Conservation (phyloP, 1,140 invertebrate genomes). For the Phymastichus coffea region DNA sequence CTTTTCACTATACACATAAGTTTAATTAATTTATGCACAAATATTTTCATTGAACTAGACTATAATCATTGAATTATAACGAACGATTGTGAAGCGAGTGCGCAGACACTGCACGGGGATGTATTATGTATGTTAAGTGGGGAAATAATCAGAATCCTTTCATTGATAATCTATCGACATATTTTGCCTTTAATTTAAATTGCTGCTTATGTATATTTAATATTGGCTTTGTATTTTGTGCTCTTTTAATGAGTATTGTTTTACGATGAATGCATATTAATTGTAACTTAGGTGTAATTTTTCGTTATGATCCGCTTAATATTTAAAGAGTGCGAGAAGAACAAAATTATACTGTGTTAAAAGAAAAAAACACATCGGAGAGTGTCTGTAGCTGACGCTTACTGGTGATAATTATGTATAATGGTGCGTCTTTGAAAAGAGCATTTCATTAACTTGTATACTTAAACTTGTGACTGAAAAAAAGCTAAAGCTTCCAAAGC, state of each 20-base stretch:
- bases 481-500: slow-evolving; percentile 19
- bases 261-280: slow-evolving; percentile 14
- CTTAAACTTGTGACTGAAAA: slow-evolving; percentile 16
- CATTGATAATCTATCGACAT: background rate
- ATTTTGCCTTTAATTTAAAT: slow-evolving; percentile 16
- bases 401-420: slow-evolving; percentile 12
- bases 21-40: too few relatives aligned
- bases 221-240: slow-evolving; percentile 22
- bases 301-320: background rate
- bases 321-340: slow-evolving; percentile 2
- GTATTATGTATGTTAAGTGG: background rate
- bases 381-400: slow-evolving; percentile 19
- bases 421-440: slow-evolving; percentile 20
- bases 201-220: slow-evolving; percentile 12
- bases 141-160: background rate
- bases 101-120: background rate
- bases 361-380: slow-evolving; percentile 6
- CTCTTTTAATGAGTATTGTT: slow-evolving; percentile 20
- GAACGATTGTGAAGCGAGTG: background rate
- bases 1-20: too few relatives aligned
- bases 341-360: slow-evolving; percentile 14
- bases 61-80: too few relatives aligned
- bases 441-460: slow-evolving; percentile 8
- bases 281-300: slow-evolving; percentile 11
- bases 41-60: too few relatives aligned